phyloP scores from a whole-genome alignment of 37 sponge, comb jelly and placozoan species.

The Theonella swinhoei region DNA sequence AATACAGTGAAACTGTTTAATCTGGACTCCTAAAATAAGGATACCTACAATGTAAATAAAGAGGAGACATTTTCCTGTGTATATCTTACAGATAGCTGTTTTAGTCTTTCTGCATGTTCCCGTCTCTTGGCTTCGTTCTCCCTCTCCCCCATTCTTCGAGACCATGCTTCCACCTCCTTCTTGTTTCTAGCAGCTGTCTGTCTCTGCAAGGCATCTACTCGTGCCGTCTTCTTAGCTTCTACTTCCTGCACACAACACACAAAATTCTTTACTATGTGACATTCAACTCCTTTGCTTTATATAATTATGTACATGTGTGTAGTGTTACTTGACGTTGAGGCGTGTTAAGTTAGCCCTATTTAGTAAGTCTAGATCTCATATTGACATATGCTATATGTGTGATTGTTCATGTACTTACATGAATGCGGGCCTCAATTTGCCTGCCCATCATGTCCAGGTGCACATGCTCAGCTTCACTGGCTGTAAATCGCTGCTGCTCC shows the following conservation, averaged over 20 bases:
- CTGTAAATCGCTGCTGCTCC: slow-evolving; percentile 23
- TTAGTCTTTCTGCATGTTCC: slow-evolving; percentile 55
- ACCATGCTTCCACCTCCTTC: slow-evolving; percentile 47
- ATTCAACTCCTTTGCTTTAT: background rate
- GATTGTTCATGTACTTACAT: slow-evolving; percentile 13
- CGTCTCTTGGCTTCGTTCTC: slow-evolving; percentile 50
- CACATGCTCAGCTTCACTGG: slow-evolving; percentile 41
- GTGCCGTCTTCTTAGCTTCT: slow-evolving; percentile 21
- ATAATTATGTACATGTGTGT: background rate
- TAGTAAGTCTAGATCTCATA: no score
- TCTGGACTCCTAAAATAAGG: no score
- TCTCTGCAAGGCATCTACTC: slow-evolving; percentile 24
- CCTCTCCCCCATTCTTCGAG: background rate
- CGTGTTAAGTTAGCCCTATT: no score
- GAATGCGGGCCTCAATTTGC: slow-evolving; percentile 5
- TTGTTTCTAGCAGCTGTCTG: slow-evolving; percentile 38
- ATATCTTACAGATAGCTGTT: slow-evolving; percentile 65
- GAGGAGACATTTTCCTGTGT: no score
- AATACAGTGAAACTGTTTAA: no score
- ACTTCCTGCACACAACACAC: slow-evolving; percentile 16
- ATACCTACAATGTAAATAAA: no score
- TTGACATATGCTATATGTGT: no score
- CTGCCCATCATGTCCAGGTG: slow-evolving; percentile 21
- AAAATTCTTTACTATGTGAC: no score
- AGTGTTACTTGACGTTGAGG: no score